A percentile compares a stretch with the other conserved stretches of the same genome.
Conservation (phyloP, 2,113 vertebrate species). For the Trogon surrucura region DNA sequence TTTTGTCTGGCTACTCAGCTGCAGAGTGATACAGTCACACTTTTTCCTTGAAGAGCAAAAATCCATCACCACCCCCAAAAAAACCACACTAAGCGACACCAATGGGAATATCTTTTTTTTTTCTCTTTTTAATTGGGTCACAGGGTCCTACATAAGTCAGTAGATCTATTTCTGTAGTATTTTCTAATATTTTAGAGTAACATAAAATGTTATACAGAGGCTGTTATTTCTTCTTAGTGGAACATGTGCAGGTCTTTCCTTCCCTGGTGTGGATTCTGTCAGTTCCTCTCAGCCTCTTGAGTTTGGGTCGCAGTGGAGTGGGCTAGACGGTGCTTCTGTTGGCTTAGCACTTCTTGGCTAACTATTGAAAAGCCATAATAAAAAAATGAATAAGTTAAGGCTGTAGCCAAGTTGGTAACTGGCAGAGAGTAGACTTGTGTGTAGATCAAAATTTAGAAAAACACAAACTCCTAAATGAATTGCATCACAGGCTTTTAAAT, state of each 20-base stretch:
- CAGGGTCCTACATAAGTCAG: conserved; percentile 30
- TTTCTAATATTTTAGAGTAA: neutral
- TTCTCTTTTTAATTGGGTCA: conserved; percentile 31
- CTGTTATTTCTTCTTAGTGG: neutral
- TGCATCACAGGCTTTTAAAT: neutral
- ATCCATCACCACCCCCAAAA: neutral
- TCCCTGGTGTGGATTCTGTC: neutral
- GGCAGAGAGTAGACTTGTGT: neutral
- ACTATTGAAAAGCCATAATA: neutral
- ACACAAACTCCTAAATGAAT: neutral
- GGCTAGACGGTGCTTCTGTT: neutral
- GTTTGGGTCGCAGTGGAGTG: neutral
- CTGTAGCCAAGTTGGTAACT: neutral
- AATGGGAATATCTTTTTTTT: neutral
- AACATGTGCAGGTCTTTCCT: neutral
- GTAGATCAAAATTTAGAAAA: neutral
- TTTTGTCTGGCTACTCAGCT: neutral
- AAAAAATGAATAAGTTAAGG: neutral
- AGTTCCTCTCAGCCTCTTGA: neutral
- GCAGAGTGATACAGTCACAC: neutral
- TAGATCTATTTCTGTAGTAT: conserved; percentile 43
- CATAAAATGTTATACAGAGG: neutral
- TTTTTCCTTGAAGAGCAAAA: neutral
- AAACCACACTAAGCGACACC: neutral
- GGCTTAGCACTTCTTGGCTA: neutral